Base-by-base conservation (phyloP, 2,113 vertebrate genomes). In the Marmota flaviventris region DNA sequence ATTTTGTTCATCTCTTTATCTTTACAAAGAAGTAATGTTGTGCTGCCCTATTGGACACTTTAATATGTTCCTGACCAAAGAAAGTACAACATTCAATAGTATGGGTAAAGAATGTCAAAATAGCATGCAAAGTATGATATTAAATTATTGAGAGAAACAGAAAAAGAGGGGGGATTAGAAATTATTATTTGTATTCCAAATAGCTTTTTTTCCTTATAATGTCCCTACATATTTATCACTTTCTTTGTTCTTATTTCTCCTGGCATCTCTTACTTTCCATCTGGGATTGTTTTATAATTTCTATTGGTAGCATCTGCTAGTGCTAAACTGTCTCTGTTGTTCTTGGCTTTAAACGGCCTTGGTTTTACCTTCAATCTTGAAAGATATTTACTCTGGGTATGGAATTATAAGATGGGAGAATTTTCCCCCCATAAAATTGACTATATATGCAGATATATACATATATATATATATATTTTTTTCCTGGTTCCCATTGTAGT, bases 241-340 rank as follows among this genome's bases (percentile, higher is more conserved):
- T 93, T 70, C 39, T 89, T 94, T 85, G 39, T 92, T 97, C 70
- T 83, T 85, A 3, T 82, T 95, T 83, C n/a, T 65, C 73, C 87
- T 95, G 83, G 51, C n/a, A 93, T 94, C 69, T 94, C 45, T 81
- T 8, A 48, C 37, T 58, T 94, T 76, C 39, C 86, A 63, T 91
- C 48, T 89, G 39, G 61, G n/a, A 89, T 82, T 32, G 53, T 82
- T 94, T 94, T 85, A 81, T 88, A 85, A 95, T 88, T 96, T 91
- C 63, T 39, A 76, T 69, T 45, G 72, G 76, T 48, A 88, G 73
- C 51, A 96, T 94, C 89, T 96, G 48, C 53, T 94, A n/a, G 16
- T 87, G 42, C 37, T 95, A 87, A 85, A 67, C 6, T 17, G 8
- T 79, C 53, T 92, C n/a, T 81, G 34, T 48, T 93, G 51, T 79